Base-by-base conservation (phyloP, 2,797 vertebrate genomes). In the Pipistrellus pipistrellus region DNA sequence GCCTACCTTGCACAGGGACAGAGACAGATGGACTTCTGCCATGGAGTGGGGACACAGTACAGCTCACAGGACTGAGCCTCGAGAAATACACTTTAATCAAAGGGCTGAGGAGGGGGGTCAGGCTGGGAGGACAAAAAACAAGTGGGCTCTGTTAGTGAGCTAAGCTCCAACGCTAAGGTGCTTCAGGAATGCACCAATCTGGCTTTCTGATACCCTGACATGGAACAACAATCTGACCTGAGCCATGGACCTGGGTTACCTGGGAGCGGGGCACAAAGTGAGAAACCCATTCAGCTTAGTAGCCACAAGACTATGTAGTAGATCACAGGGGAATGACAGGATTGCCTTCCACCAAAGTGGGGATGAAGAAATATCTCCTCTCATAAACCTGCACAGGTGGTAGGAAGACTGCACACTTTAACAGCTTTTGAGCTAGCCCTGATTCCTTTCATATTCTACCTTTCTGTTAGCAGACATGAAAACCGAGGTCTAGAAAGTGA, bases 21-120 rank as follows among this genome's bases (percentile, higher is more conserved):
- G 81, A 41, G 14, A 32, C 13, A 21, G 59, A 15, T 9, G 21
- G 85, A 35, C 48, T 75, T 32, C 30, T 15, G 53, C 15, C 15
- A 30, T 23, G 6, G 6, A 21, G 44, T 18, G 53, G 13, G 25
- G 68, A n/a, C 6, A 10, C 0, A 7, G 62, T 32, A 2, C 0
- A 12, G 23, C 41, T 75, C 44, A n/a, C 2, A 1, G 38, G 12
- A 21, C 57, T 7, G 27, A 48, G 35, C 8, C 35, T 68, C 3
- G 10, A 55, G 76, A 86, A 86, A 77, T 27, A 14, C 12, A 84
- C 21, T 77, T 73, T 73, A 21, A 46, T 35, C 21, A 69, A 15
- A 66, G 62, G 77, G 30, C 12, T 4, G 11, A 75, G 14, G 32
- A 3, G 10, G 7, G 78, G 20, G 32, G 38, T 35, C 18, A 48